Conservation (phyloP, 92 coral and sea anemone genomes). For the Porites cylindrica region DNA sequence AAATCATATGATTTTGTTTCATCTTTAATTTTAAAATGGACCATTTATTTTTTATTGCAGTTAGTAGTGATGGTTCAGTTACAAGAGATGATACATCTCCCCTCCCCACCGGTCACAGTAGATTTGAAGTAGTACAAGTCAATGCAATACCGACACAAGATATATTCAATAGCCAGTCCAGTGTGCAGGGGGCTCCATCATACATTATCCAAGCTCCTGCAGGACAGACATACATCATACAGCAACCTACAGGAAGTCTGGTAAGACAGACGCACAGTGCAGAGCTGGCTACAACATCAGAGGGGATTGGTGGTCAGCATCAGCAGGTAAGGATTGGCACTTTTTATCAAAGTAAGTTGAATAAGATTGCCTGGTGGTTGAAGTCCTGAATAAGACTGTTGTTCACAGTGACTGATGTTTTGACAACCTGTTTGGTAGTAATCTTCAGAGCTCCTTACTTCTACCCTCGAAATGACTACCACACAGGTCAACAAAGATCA, state of each 20-base stretch:
- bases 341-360: background rate
- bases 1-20: background rate
- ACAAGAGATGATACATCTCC: conserved; percentile 64
- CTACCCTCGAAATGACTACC: too few species aligned
- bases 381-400: too few species aligned
- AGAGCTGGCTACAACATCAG: conserved; percentile 66
- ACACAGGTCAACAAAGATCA: too few species aligned
- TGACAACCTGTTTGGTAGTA: too few species aligned
- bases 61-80: conserved; percentile 85
- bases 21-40: too few species aligned
- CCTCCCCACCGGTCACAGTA: conserved; percentile 52
- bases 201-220: conserved; percentile 86
- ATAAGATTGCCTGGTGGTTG: background rate
- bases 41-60: conserved; percentile 38
- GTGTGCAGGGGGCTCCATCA: conserved; percentile 77
- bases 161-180: conserved; percentile 36
- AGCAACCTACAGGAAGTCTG: conserved; percentile 76
- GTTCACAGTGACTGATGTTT: too few species aligned
- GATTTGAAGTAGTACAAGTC: conserved; percentile 83
- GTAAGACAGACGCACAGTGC: conserved; percentile 64
- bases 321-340: conserved; percentile 11
- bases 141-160: conserved; percentile 77
- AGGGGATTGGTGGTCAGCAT: conserved; percentile 25
- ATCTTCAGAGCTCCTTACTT: too few species aligned
- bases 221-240: conserved; percentile 92